Conservation (phyloP, 2,888 invertebrate species). For the Mayetiola destructor region DNA sequence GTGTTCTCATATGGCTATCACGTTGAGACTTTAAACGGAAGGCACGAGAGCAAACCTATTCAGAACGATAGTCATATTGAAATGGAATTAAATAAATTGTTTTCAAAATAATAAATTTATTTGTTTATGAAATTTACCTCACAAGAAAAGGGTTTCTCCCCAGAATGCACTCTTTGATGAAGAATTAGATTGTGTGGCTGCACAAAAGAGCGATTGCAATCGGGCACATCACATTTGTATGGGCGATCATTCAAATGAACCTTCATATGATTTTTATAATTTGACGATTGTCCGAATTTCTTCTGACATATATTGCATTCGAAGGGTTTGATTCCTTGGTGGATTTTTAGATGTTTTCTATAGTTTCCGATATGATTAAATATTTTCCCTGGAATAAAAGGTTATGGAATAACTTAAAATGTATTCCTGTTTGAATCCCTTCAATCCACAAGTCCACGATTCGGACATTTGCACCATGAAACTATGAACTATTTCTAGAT, state of each 20-base stretch:
- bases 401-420: too few species aligned
- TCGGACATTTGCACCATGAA: too few species aligned
- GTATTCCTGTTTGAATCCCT: too few species aligned
- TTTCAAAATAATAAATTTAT: background rate
- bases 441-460: too few species aligned
- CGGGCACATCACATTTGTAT: background rate
- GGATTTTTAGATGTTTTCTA: background rate
- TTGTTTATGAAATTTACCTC: background rate
- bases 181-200: background rate
- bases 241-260: background rate
- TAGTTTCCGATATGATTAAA: background rate
- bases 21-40: conserved; percentile 2
- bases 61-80: background rate
- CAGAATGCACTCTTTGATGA: background rate
- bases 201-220: background rate
- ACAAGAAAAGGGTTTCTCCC: background rate
- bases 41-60: too few species aligned
- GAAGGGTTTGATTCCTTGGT: background rate
- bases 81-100: background rate
- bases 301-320: conserved; percentile 1
- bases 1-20: background rate
- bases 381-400: too few species aligned
- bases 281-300: background rate
- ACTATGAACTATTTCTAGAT: too few species aligned
- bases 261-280: background rate